Conservation (phyloP, 2,888 invertebrate species). For the Fissipunctia ypsillon region DNA sequence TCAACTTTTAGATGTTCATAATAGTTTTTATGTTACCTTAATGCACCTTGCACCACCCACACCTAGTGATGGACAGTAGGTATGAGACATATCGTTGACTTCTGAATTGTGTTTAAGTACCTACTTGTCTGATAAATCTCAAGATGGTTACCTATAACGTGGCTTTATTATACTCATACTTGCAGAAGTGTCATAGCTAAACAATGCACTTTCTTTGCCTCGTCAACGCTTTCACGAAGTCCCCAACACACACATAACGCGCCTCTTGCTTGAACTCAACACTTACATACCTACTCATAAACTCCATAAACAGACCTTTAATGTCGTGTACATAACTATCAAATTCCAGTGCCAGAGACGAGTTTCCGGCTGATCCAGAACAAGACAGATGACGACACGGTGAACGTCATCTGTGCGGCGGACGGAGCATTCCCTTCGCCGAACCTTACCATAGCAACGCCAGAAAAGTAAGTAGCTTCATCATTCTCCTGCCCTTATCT, state of each 20-base stretch:
- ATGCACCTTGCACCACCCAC: not conserved
- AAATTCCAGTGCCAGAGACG: slow-evolving; percentile 88
- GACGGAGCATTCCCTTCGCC: slow-evolving; percentile 91
- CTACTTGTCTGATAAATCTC: not conserved
- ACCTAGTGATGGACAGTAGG: not conserved
- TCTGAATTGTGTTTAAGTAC: not conserved
- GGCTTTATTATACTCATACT: not conserved
- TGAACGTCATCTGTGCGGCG: slow-evolving; percentile 90
- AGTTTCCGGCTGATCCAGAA: slow-evolving; percentile 89
- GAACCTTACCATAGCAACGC: slow-evolving; percentile 87
- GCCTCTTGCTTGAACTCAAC: not conserved
- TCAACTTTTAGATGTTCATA: too few species aligned
- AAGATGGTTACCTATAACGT: not conserved
- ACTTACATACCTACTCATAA: not conserved
- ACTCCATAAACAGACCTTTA: slow-evolving; percentile 9
- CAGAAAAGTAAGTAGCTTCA: slow-evolving; percentile 84
- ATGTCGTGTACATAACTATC: slow-evolving; percentile 35
- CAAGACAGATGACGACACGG: slow-evolving; percentile 88
- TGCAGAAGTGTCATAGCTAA: not conserved
- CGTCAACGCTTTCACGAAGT: not conserved
- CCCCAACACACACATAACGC: not conserved
- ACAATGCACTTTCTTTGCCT: not conserved
- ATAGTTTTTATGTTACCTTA: not conserved
- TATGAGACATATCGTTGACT: not conserved
- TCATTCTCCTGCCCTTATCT: too few species aligned